These are phyloP conservation scores for Cyclura pinguis DNA, from an alignment of 2,797 vertebrate genomes.

Conservation along the genomic window DNA sequence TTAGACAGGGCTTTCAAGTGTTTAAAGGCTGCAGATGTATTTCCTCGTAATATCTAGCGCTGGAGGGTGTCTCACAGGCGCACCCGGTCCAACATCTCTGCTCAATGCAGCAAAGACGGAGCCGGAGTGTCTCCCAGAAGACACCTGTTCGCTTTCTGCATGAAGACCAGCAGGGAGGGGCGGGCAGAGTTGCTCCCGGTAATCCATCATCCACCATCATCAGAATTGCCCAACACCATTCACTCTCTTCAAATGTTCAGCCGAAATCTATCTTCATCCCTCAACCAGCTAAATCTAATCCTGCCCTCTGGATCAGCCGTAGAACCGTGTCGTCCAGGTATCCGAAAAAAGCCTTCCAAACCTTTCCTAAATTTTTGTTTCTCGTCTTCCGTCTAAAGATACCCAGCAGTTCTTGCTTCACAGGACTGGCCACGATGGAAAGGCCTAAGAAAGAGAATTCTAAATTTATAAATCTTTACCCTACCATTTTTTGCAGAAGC, in stretches of 20 bases:
- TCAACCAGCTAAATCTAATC: not conserved
- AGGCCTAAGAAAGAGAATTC: not conserved
- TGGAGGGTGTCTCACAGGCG: not conserved
- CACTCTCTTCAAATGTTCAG: not conserved
- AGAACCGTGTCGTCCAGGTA: not conserved
- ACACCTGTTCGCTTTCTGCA: not conserved
- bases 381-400: not conserved
- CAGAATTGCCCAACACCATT: not conserved
- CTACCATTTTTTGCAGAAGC: not conserved
- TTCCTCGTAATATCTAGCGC: not conserved
- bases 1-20: not conserved
- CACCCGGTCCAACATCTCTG: not conserved
- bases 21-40: not conserved
- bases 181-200: not conserved
- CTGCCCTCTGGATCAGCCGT: not conserved
- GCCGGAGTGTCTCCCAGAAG: not conserved
- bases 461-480: not conserved
- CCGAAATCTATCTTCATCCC: not conserved
- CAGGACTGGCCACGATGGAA: not conserved
- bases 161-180: not conserved
- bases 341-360: not conserved
- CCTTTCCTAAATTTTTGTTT: not conserved
- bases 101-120: not conserved
- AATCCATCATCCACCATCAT: not conserved
- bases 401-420: not conserved